Conservation (phyloP, 2,888 invertebrate genomes). For the Microchrysa polita region DNA sequence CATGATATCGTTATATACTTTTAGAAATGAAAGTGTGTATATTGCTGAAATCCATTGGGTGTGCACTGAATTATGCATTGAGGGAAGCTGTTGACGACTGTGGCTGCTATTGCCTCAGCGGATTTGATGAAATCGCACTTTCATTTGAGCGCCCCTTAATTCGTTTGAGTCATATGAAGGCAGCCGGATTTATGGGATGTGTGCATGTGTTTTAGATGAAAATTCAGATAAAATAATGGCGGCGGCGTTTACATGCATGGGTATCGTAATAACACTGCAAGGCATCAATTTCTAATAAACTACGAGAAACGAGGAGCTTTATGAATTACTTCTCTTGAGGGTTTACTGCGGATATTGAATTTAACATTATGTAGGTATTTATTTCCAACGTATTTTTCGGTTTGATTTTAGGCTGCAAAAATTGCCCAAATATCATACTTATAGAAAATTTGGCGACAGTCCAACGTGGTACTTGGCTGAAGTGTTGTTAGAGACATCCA, state of each 20-base stretch:
- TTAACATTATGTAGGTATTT: too few relatives aligned
- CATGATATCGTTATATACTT: not conserved
- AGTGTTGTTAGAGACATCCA: too few relatives aligned
- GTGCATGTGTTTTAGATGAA: not conserved
- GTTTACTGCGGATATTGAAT: not conserved
- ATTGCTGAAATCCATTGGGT: not conserved
- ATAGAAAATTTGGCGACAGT: too few relatives aligned
- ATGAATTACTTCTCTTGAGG: not conserved
- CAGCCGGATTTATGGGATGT: not conserved
- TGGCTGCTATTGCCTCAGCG: too few relatives aligned
- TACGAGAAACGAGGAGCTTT: not conserved
- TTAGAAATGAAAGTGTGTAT: not conserved
- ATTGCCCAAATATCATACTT: not conserved
- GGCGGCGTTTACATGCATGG: not conserved
- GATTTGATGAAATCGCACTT: conserved; percentile 40
- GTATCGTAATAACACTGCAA: not conserved
- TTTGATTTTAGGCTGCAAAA: not conserved
- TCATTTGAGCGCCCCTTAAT: conserved; percentile 36
- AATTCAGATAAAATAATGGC: conserved; percentile 12
- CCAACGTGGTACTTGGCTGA: too few relatives aligned
- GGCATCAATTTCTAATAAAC: conserved; percentile 13
- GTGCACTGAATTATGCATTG: not conserved
- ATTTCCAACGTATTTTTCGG: not conserved
- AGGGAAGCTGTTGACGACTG: conserved; percentile 32
- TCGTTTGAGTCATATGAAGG: not conserved